These are phyloP conservation scores for Lamellibrachia satsuma DNA, from an alignment of 2,888 invertebrate species.

Conservation along the genomic window DNA sequence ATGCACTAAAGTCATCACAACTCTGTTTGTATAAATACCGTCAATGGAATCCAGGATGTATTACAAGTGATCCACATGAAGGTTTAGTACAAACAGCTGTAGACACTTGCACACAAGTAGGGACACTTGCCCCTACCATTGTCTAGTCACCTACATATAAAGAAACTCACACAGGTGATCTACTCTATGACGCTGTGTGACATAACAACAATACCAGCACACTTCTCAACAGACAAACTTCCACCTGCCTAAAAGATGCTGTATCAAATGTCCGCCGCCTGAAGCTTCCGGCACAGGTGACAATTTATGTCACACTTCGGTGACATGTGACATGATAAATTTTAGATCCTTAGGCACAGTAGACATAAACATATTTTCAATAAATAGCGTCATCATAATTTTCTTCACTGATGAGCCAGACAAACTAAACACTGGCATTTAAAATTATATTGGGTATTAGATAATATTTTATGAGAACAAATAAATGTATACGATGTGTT, in stretches of 20 bases:
- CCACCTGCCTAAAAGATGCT: background rate
- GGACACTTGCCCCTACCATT: background rate
- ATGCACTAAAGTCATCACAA: background rate
- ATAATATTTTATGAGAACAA: too few species aligned
- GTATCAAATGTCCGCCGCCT: background rate
- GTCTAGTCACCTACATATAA: background rate
- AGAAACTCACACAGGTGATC: background rate
- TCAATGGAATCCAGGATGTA: background rate
- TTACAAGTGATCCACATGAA: background rate
- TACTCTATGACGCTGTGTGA: background rate
- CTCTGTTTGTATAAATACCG: background rate
- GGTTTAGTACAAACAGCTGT: conserved; percentile 17
- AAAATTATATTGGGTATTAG: background rate
- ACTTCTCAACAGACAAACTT: background rate
- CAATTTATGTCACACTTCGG: conserved; percentile 3
- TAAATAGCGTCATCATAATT: background rate
- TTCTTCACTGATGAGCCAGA: background rate
- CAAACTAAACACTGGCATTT: background rate
- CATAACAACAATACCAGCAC: background rate
- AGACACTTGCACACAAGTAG: background rate
- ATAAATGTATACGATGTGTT: too few species aligned
- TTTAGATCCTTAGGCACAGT: background rate
- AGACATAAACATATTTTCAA: background rate
- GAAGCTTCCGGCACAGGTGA: background rate
- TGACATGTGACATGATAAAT: background rate